Base-by-base conservation (phyloP, 2,797 vertebrate genomes). In the Sebastes oblongus region DNA sequence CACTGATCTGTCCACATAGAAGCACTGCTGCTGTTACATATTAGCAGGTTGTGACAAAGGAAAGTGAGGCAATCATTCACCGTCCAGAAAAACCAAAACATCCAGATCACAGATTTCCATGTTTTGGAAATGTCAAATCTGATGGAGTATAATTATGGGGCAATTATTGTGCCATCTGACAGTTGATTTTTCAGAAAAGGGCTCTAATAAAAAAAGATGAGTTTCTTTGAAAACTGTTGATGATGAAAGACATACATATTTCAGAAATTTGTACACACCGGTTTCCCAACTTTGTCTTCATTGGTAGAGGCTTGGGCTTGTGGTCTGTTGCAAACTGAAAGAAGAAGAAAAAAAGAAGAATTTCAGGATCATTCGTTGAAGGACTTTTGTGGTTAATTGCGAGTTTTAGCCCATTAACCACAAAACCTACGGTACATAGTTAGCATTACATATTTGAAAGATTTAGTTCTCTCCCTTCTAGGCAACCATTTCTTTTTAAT, bases 321-420 rank as follows among this genome's bases (percentile, higher is more conserved):
- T 71, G 5, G 8, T 77, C 8, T 29, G 8, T 61, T 61, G 55
- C 52, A 82, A 85, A 34, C 29, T 55, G 3, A 58, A 67, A 75
- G 54, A 27, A 56, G 25, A 72, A 73, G n/a, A 34, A 10, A 66
- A 77, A 61, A 55, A 66, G 11, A 46, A 8, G 71, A 65, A 66
- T 14, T 25, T 32, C 4, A 59, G 1, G 2, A 1, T 7, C 10
- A 10, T 8, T n/a, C 2, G 9, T 64, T 27, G 1, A 12, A 55
- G 4, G 25, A 54, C 12, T 16, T 52, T 39, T 67, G 30, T 56
- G 66, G 52, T 52, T 34, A 4, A 12, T n/a, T 58, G 29, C 4
- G 0, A 1, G 27, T 46, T 46, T 46, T 46, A 46, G 42, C 16
- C 39, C 14, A 52, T 55, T 8, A n/a, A 78, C 39, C 68, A 46